These are phyloP conservation scores for Diceros bicornis DNA, from an alignment of 2,797 vertebrate genomes.

Conservation along the genomic window DNA sequence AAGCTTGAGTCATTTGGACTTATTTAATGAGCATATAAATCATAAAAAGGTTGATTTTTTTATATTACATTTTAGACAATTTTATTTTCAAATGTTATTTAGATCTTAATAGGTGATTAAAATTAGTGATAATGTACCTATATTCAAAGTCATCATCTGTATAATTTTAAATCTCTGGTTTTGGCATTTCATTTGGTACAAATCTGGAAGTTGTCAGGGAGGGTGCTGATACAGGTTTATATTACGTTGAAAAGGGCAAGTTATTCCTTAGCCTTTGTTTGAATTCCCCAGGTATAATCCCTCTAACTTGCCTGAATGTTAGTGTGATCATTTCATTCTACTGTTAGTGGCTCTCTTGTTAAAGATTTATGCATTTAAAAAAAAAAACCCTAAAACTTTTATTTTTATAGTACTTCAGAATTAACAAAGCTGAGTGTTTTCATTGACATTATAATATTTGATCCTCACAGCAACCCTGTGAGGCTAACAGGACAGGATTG, in stretches of 20 bases:
- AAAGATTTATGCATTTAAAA: not conserved
- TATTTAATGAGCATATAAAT: not conserved
- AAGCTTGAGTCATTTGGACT: not conserved
- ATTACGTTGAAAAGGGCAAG: not conserved
- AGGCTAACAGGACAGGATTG: not conserved
- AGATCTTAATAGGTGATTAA: not conserved
- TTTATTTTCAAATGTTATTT: slow-evolving; percentile 25
- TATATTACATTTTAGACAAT: slow-evolving; percentile 17
- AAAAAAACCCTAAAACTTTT: slow-evolving; percentile 7
- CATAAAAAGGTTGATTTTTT: not conserved
- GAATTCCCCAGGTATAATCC: not conserved
- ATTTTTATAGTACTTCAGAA: not conserved
- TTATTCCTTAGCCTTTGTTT: not conserved
- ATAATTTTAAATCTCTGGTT: not conserved
- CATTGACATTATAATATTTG: not conserved
- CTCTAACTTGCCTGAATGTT: not conserved
- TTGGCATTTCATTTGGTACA: not conserved
- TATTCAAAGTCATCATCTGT: not conserved
- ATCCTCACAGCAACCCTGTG: not conserved
- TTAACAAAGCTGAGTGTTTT: not conserved
- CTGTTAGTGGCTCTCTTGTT: not conserved
- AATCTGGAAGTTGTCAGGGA: not conserved
- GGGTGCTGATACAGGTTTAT: not conserved
- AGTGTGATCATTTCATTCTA: not conserved
- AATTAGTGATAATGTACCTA: not conserved